Conservation (phyloP, 1,140 invertebrate species). For the Acyrthosiphon pisum region DNA sequence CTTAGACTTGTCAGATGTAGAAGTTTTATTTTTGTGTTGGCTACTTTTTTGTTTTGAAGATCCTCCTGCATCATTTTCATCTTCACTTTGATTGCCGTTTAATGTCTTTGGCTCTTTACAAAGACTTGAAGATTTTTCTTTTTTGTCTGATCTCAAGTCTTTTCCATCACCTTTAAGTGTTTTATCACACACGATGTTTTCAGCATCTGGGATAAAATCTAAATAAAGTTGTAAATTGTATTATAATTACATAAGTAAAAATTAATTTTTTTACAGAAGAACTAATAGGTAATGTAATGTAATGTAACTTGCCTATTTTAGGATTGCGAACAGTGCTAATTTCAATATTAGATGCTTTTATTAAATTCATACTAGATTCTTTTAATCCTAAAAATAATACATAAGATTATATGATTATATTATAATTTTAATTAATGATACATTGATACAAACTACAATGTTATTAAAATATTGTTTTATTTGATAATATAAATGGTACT, state of each 20-base stretch:
- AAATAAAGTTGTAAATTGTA: background rate
- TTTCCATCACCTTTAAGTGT: constrained; percentile 32
- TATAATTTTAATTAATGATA: background rate
- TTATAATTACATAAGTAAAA: background rate
- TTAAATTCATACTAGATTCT: background rate
- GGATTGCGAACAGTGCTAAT: background rate
- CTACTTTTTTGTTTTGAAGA: constrained; percentile 40
- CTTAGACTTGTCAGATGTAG: constrained; percentile 44
- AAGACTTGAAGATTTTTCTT: constrained; percentile 45
- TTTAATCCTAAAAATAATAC: constrained; percentile 20
- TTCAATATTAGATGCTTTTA: background rate
- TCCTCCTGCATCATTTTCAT: constrained; percentile 43
- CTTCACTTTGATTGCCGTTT: constrained; percentile 35
- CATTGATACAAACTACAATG: background rate
- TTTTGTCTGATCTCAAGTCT: constrained; percentile 30
- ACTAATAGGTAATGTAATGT: background rate
- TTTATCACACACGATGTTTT: background rate
- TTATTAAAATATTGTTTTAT: background rate
- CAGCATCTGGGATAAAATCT: background rate
- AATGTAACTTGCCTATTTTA: background rate
- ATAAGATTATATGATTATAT: background rate
- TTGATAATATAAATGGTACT: too few species aligned
- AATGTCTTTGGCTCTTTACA: constrained; percentile 38
- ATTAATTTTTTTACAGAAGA: background rate
- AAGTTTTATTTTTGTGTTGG: constrained; percentile 42